Evolutionary conservation across 2,113 vertebrate genomes (phyloP).

Genomic region (Chloroceryle aenea): DNA sequence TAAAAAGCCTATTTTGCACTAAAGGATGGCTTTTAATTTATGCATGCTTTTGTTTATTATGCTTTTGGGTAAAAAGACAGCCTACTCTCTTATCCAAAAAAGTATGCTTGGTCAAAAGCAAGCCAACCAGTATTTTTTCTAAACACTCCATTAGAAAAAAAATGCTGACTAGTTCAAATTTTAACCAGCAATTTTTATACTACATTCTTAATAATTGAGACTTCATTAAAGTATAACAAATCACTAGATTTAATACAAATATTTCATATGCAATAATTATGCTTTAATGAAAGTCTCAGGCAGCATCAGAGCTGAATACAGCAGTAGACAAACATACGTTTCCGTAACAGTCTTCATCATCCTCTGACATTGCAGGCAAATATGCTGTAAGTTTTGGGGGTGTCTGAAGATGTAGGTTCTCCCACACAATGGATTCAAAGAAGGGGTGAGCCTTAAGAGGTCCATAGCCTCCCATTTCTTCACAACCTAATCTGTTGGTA

Average conservation of each 20-base stretch:
- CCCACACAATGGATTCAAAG: conserved; percentile 93
- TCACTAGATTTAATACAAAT: neutral
- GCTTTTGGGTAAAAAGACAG: neutral
- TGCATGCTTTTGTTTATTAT: neutral
- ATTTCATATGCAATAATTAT: neutral
- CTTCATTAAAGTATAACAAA: neutral
- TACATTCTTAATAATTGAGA: neutral
- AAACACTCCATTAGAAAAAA: neutral
- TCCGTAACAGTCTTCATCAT: conserved; percentile 98
- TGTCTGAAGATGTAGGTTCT: conserved; percentile 90
- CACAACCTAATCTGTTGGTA: conserved; percentile 93
- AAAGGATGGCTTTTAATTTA: neutral
- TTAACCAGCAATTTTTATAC: neutral
- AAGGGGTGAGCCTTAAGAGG: conserved; percentile 93
- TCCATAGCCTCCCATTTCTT: conserved; percentile 92
- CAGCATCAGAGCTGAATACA: neutral
- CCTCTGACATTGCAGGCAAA: conserved; percentile 97
- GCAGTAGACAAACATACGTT: conserved; percentile 81
- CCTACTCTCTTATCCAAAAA: neutral
- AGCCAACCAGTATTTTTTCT: neutral
- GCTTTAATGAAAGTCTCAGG: neutral
- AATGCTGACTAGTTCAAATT: neutral
- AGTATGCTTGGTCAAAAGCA: neutral
- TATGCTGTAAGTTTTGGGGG: conserved; percentile 97
- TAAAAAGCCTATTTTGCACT: neutral